Base-by-base conservation (phyloP, 2,113 vertebrate species). In the Larimichthys crocea region DNA sequence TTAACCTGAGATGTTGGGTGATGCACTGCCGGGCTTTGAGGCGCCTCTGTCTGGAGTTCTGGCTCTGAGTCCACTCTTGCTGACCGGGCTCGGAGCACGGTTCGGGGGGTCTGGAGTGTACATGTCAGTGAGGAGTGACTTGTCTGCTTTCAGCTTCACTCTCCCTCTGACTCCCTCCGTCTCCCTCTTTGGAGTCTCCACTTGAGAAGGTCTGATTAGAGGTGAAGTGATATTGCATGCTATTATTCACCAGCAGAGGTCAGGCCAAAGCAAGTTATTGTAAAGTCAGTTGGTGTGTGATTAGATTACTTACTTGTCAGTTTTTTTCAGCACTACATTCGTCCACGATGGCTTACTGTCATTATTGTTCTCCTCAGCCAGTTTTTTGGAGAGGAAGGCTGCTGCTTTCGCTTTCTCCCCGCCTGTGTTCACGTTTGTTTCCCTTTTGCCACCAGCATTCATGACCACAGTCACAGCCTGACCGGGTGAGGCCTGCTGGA, bases 341-440 rank as follows among this genome's bases (percentile, higher is more conserved):
- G 14, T 44, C 86, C 85, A 77, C 0, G 26, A 0, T 0, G 82
- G 84, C 26, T 84, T 87, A 6, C n/a, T 92, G 86, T 84, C 91
- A 60, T 81, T 89, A 31, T 89, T 93, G 72, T 76, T 90, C 75
- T 86, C 94, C 68, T 92, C 93, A 0, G 70, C 1, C 62, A 95
- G 86, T 59, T 94, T 92, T 72, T 95, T 96, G 5, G 92, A 89
- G 65, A 95, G 91, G 59, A 95, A 59, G 0, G 85, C 87, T 1
- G 80, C 89, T 10, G 69, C 69, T 78, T 68, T 85, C 12, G 40
- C 46, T 10, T 1, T 10, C 17, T 55, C 71, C n/a, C 8, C 56
- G 31, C 31, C 73, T 19, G 67, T 40, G 55, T 48, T 56, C 31
- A 46, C 17, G 24, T 31, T 75, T 1, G 20, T 16, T 11, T 49